Conservation (phyloP, 1,140 invertebrate species). For the Alviniconcha marisindica region DNA sequence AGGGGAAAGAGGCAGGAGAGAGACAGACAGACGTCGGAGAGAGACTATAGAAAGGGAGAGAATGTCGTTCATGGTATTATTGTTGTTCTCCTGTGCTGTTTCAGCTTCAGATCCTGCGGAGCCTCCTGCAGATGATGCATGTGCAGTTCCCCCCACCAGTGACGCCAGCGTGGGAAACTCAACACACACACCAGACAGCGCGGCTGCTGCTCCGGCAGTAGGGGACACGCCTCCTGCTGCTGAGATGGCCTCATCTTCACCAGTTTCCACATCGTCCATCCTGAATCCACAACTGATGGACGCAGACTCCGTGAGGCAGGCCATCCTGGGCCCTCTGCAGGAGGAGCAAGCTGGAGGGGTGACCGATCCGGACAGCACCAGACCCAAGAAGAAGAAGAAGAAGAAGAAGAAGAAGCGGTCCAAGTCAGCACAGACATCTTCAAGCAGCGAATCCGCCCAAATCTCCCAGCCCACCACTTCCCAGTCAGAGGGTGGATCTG, state of each 20-base stretch:
- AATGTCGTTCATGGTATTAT: too few species aligned
- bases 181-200: too few species aligned
- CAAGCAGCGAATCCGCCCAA: background rate
- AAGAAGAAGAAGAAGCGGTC: slow-evolving; percentile 35
- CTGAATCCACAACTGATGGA: background rate
- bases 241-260: background rate
- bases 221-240: too few species aligned
- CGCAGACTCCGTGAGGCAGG: background rate
- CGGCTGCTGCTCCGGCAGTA: too few species aligned
- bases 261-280: background rate
- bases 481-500: background rate
- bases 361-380: background rate
- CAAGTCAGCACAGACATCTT: slow-evolving; percentile 17
- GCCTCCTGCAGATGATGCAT: too few species aligned
- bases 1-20: too few species aligned
- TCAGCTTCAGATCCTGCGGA: too few species aligned
- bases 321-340: background rate
- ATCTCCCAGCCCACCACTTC: background rate
- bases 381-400: background rate
- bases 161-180: too few species aligned
- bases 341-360: background rate
- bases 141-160: too few species aligned
- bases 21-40: background rate
- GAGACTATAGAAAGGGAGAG: too few species aligned
- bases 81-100: too few species aligned